phyloP scores from a whole-genome alignment of 1,140 invertebrate genomes.

The Eupeodes corollae region DNA sequence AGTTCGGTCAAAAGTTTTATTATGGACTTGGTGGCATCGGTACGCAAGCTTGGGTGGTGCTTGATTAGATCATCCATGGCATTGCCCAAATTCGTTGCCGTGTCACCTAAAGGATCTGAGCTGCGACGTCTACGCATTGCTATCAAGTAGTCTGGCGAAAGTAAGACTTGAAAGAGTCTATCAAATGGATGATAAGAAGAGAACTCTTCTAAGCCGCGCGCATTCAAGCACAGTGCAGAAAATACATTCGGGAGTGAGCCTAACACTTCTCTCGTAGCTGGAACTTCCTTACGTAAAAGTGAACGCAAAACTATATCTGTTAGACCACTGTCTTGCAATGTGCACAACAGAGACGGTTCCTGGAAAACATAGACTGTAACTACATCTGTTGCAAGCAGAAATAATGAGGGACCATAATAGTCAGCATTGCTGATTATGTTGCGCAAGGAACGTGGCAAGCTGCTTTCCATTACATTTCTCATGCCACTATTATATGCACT shows the following conservation, averaged over 20 bases:
- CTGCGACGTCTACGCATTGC: constrained; percentile 75
- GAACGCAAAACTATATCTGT: constrained; percentile 82
- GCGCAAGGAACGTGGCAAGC: constrained; percentile 67
- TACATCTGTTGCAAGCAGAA: constrained; percentile 80
- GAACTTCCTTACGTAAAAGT: constrained; percentile 78
- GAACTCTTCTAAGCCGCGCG: constrained; percentile 70
- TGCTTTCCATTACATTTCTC: constrained; percentile 83
- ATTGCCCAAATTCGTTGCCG: constrained; percentile 81
- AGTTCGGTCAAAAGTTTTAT: constrained; percentile 69
- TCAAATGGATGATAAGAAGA: constrained; percentile 76
- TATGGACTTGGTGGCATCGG: constrained; percentile 69
- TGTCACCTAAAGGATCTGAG: constrained; percentile 75
- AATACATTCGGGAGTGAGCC: constrained; percentile 85
- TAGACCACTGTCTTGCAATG: constrained; percentile 78
- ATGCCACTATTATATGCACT: constrained; percentile 73
- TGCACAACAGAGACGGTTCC: constrained; percentile 77
- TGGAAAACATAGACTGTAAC: constrained; percentile 90
- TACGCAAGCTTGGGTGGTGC: constrained; percentile 76
- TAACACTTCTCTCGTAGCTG: constrained; percentile 78
- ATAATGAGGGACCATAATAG: constrained; percentile 83
- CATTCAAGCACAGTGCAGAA: constrained; percentile 79
- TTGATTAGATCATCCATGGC: constrained; percentile 90
- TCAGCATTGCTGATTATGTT: constrained; percentile 89
- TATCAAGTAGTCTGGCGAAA: constrained; percentile 73
- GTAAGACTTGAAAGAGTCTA: constrained; percentile 67